Conservation (phyloP, 2,888 invertebrate genomes). For the Ypsolopha scabrella region DNA sequence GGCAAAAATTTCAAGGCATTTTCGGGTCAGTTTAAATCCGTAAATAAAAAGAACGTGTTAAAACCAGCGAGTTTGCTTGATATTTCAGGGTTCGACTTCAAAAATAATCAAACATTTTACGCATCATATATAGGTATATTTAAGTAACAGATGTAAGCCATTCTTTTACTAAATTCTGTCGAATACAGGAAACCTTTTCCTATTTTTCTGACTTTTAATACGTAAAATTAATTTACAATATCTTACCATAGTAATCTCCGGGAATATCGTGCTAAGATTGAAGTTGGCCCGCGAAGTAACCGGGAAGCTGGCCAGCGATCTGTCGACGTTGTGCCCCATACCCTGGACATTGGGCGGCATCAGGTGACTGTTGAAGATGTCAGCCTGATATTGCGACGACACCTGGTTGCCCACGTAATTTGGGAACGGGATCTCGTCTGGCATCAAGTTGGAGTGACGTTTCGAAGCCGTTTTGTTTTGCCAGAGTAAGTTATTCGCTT, state of each 20-base stretch:
- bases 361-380: conserved; percentile 54
- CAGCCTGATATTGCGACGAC: conserved; percentile 52
- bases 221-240: no score
- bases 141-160: no score
- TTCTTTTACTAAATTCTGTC: no score
- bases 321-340: conserved; percentile 41
- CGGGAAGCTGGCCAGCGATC: conserved; percentile 45
- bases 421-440: conserved; percentile 50
- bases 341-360: conserved; percentile 51
- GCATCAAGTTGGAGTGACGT: conserved; percentile 41
- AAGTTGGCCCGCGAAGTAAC: conserved; percentile 76
- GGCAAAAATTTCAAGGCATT: no score
- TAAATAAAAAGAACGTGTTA: no score
- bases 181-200: no score
- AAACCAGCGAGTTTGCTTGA: no score
- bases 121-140: no score
- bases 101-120: no score
- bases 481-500: conserved; percentile 45
- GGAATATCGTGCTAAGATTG: conserved; percentile 86
- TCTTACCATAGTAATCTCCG: conserved; percentile 79
- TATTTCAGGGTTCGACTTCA: no score
- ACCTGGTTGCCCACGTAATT: conserved; percentile 57
- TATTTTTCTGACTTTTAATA: no score
- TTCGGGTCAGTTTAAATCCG: no score
- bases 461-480: conserved; percentile 47